Evolutionary conservation across 1,140 invertebrate species (phyloP), one percentile per base, ranked within the genome.

Genomic region (Pseudomyrmex dendroicus): DNA sequence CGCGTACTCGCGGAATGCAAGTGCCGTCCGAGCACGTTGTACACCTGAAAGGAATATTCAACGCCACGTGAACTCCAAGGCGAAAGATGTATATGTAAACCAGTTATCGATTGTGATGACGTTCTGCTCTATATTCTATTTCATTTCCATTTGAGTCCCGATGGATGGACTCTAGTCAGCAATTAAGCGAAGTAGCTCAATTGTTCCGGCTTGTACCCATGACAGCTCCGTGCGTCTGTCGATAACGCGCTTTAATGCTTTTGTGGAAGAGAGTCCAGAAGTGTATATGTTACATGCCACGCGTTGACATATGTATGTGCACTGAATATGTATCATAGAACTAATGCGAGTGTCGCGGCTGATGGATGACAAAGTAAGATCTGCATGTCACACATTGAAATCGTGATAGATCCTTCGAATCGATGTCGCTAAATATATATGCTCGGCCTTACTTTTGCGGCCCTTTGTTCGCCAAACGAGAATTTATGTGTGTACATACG

Each of bases 161-260:
- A 46, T 20, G 56, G 56, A 68, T 35, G 52, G 17, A 25, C 73
- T 52, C 68, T 66, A 20, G 46, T 52, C 73, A 17, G 66, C 76
- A 80, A 80, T 80, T 80, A 80, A 80, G 57, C 76, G 66, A 72
- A 80, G 54, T 72, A 80, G 76, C 66, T 72, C 76, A 48, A 61
- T 72, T 80, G 76, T 72, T 72, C 76, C 48, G 48, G 48, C 73
- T 61, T 46, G 50, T 52, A 15, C 15, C 61, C 25, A n/a, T 72
- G 76, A 72, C 76, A 80, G 52, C 35, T 70, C 54, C 20, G 35
- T 15, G 35, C 44, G 54, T 35, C 66, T 80, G 66, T 61, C 76
- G 66, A 80, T 80, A 72, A 25, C 64, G 66, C 15, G 66, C 15
- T 68, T 62, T 77, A 77, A 77, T 77, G 63, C 63, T 25, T 20